A percentile compares a stretch with the other conserved stretches of the same genome.
These are phyloP conservation scores for Plemyria rubiginata DNA, from an alignment of 2,888 invertebrate species.

Conservation along the genomic window DNA sequence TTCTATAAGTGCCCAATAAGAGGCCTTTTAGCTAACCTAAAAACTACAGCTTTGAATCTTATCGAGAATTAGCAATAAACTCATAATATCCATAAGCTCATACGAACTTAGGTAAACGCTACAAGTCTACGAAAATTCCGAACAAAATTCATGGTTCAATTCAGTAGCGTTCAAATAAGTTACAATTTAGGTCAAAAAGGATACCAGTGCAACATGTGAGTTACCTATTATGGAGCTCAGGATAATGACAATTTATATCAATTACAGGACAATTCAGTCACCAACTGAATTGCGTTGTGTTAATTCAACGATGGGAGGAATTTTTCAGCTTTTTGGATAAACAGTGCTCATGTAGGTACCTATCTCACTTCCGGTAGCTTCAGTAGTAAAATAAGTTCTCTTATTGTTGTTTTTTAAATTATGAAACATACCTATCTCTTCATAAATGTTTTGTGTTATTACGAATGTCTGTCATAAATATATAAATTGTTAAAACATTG, in stretches of 20 bases:
- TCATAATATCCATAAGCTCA: no score
- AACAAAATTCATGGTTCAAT: neutral
- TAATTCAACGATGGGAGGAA: slow-evolving; percentile 10
- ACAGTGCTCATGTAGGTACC: neutral
- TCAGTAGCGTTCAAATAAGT: neutral
- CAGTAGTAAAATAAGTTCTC: neutral
- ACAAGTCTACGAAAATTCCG: neutral
- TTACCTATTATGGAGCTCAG: neutral
- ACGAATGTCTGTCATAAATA: no score
- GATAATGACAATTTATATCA: slow-evolving; percentile 16
- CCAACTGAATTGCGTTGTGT: slow-evolving; percentile 11
- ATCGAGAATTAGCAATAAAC: no score
- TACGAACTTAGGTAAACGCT: no score
- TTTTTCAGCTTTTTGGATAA: neutral
- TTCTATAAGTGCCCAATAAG: no score
- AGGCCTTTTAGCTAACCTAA: neutral
- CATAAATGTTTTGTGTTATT: no score
- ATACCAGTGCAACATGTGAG: slow-evolving; percentile 20
- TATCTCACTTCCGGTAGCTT: neutral
- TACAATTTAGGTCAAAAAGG: slow-evolving; percentile 11
- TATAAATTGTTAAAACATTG: no score
- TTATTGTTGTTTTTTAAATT: neutral
- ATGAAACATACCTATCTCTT: no score
- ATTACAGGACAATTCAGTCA: slow-evolving; percentile 18
- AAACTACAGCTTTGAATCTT: neutral